These are phyloP conservation scores for Eupeodes luniger DNA, from an alignment of 2,888 invertebrate species.

Conservation along the genomic window DNA sequence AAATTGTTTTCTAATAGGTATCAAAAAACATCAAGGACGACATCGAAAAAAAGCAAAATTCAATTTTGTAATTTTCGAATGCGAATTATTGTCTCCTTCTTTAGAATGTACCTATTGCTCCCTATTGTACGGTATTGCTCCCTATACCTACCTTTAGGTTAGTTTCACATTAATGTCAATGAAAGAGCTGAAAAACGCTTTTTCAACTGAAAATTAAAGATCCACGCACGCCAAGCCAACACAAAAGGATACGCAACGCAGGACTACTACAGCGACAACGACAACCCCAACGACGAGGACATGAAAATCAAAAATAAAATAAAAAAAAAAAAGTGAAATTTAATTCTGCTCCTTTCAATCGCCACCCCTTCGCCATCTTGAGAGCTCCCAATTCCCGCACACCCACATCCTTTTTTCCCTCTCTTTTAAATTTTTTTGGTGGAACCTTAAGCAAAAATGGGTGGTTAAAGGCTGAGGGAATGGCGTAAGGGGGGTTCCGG, in stretches of 20 bases:
- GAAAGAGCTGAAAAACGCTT: slow-evolving; percentile 66
- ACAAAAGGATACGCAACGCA: slow-evolving; percentile 66
- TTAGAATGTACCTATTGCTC: neutral
- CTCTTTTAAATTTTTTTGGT: neutral
- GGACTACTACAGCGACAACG: slow-evolving; percentile 15
- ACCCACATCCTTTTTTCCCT: neutral
- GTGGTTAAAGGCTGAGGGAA: neutral
- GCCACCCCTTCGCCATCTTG: neutral
- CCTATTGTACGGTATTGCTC: no score
- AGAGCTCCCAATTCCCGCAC: neutral
- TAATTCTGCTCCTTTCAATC: slow-evolving; percentile 50
- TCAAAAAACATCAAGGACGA: slow-evolving; percentile 69
- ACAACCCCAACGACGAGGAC: slow-evolving; percentile 27
- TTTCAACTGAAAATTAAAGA: slow-evolving; percentile 72
- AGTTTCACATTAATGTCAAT: slow-evolving; percentile 35
- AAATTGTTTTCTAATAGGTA: slow-evolving; percentile 33
- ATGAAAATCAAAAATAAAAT: slow-evolving; percentile 43
- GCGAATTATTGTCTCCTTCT: neutral
- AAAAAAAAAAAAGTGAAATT: slow-evolving; percentile 63
- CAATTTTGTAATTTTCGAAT: slow-evolving; percentile 58
- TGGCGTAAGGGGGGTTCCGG: neutral
- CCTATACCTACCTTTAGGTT: no score
- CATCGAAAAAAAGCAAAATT: slow-evolving; percentile 70
- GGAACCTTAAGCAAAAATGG: slow-evolving; percentile 49
- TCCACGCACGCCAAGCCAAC: slow-evolving; percentile 57